Base-by-base conservation (phyloP, 2,888 invertebrate genomes). In the Harpagoxenus sublaevis region DNA sequence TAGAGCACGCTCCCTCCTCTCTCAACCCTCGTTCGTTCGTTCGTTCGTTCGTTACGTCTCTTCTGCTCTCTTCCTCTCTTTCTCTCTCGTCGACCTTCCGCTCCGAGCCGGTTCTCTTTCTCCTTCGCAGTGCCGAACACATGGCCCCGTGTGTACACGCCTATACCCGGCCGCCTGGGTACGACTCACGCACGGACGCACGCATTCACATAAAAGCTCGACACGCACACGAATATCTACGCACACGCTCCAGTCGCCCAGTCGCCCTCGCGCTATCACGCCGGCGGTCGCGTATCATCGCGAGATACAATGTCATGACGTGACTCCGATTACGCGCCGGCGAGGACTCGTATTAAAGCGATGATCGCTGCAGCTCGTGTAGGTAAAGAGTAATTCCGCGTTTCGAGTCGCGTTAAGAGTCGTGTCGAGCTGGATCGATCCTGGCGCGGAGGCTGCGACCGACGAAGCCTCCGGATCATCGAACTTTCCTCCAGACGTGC, bases 61-160 rank as follows among this genome's bases (percentile, higher is more conserved):
- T 45, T 62, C 60, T 71, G 57, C 81, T 79, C 78, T 48, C 75
- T 15, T 70, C 15, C 57, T 81, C 68, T 42, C 53, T 75, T 53
- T 60, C 71, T 15, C 53, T 75, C 66, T 60, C 71, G 53, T 57
- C 57, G 65, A 85, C 82, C 82, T 84, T 83, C 82, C 87, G 84
- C 81, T 85, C 82, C 77, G 78, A 84, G 71, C 77, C 74, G 81
- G 81, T 86, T 86, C 86, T 79, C 89, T 84, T 83, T 85, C 88
- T 88, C 86, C 73, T 89, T 88, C 81, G 73, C 84, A 79, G 89
- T 86, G 84, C 86, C 86, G 84, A 93, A 93, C 94, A 93, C 94
- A 94, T 93, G 93, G 93, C 93, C 92, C 92, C 83, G 87, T 86
- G 81, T 82, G 86, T 68, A 39, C 86, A 82, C 79, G 88, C 75